Evolutionary conservation across 2,113 vertebrate genomes (phyloP), one percentile per base, ranked within the genome.

Genomic region (Paracanthobrama guichenoti): DNA sequence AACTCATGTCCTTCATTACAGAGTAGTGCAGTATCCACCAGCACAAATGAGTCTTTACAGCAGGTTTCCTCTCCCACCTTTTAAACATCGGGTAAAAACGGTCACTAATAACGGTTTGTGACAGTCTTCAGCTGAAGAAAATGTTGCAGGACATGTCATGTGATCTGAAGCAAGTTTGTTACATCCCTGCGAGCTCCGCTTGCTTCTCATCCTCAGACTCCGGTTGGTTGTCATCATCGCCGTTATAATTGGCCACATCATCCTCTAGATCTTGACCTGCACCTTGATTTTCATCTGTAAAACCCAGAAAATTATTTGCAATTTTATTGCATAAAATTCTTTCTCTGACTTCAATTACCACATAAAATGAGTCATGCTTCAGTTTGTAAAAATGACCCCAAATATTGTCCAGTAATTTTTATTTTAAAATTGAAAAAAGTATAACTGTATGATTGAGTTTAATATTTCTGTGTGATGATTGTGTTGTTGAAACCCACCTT

Each of bases 181-280:
- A 93, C 91, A 82, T 89, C 44, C 90, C 94, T 28, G 93, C 91
- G 4, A 98, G 96, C 31, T 92, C 95, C 7, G 93, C 96, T 91
- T 98, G 96, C 91, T 97, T 98, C 87, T 98, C 97, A 0, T 92
- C 95, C 91, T 99, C 96, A 66, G 95, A 95, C 85, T 97, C 97
- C 0, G 96, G 97, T 87, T 97, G 96, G 13, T 98, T 98, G 31
- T 94, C 95, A 22, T 96, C 93, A 48, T 98, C 96, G 28, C 95
- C 92, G 31, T 94, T 96, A 81, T 99, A 98, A 84, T 96, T 94
- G 0, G 91, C 89, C 42, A 92, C 73, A 83, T 94, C 94, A 24
- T 94, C 90, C 42, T 94, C 92, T 71, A 92, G 90, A 18, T 91
- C 88, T 14, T 89, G 90, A 35, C 93, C 94, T 86, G 42, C 76